phyloP scores from a whole-genome alignment of 2,888 invertebrate genomes.

The Lottia scabra region DNA sequence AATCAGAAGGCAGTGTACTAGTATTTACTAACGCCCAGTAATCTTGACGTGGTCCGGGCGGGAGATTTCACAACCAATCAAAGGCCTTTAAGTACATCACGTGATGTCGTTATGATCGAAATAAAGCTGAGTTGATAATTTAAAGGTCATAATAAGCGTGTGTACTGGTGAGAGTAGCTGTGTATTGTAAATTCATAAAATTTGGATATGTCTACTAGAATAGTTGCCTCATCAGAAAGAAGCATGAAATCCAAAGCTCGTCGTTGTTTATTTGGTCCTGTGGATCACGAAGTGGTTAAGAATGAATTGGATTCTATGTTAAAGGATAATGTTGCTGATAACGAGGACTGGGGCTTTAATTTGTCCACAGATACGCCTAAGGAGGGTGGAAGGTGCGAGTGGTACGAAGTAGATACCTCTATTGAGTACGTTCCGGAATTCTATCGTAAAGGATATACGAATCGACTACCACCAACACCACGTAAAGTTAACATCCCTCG shows the following conservation, averaged over 20 bases:
- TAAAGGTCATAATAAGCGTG: too few relatives aligned
- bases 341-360: not conserved
- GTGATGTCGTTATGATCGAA: not conserved
- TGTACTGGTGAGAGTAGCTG: too few relatives aligned
- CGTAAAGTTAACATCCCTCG: not conserved
- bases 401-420: not conserved
- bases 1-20: too few relatives aligned
- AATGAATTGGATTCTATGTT: not conserved
- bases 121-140: too few relatives aligned
- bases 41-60: too few relatives aligned
- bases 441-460: slow-evolving; percentile 1
- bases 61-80: too few relatives aligned
- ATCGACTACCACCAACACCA: not conserved
- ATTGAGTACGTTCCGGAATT: not conserved
- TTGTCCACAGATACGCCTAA: not conserved
- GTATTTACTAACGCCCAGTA: too few relatives aligned
- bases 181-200: too few relatives aligned
- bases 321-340: not conserved
- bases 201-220: not conserved
- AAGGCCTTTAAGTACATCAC: not conserved
- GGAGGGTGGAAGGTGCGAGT: not conserved
- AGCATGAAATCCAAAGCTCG: not conserved
- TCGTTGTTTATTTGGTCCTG: not conserved
- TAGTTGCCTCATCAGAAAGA: not conserved
- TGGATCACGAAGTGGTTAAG: not conserved